Percentiles rank a stretch among this genome's conserved stretches.
Evolutionary conservation across 2,113 vertebrate genomes (phyloP).

Genomic region (Dipodomys stephensi): DNA sequence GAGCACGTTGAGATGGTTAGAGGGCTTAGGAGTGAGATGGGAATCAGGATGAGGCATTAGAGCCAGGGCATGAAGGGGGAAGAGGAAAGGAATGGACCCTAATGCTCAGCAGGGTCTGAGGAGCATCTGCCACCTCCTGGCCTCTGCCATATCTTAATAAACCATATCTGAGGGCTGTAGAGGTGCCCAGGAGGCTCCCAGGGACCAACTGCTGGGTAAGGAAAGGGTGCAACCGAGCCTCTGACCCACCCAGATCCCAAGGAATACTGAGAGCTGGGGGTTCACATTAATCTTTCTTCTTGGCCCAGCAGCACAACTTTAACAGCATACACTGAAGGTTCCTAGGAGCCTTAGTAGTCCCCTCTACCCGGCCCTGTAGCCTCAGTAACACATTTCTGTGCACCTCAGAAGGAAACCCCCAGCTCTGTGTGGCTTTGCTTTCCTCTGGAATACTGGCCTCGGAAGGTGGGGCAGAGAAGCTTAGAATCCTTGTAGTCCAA

Average conservation of each 20-base stretch:
- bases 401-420: neutral
- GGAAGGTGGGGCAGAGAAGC: neutral
- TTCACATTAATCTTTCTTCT: neutral
- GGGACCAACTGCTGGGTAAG: neutral
- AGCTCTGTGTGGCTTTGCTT: neutral
- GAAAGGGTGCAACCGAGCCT: neutral
- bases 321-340: neutral
- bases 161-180: neutral
- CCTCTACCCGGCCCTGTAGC: neutral
- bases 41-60: neutral
- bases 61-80: neutral
- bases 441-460: neutral
- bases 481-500: neutral
- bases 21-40: neutral
- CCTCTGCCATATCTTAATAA: neutral
- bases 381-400: neutral
- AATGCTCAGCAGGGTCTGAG: neutral
- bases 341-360: neutral
- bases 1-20: neutral
- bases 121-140: neutral
- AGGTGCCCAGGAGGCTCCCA: neutral
- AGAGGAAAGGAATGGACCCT: neutral
- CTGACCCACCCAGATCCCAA: fast-evolving
- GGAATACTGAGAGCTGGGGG: neutral
- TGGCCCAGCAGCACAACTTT: neutral